Evolutionary conservation across 2,888 invertebrate genomes (phyloP), one percentile per base, ranked within the genome.

Genomic region (Teleogryllus oceanicus): DNA sequence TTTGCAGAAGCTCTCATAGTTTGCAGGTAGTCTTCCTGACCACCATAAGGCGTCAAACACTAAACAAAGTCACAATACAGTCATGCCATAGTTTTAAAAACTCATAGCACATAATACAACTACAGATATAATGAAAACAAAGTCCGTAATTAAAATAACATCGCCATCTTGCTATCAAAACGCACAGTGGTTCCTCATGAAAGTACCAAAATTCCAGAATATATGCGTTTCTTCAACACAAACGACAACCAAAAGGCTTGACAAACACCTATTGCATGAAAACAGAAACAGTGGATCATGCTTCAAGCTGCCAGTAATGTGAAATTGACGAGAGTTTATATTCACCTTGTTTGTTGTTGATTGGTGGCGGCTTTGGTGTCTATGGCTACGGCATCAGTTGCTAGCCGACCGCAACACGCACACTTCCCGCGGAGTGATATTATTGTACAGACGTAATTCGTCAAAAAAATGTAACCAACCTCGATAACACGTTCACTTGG

Each of bases 321-420:
- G 77, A 81, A 62, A 80, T 18, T 78, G 50, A 78, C 78, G 62
- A 74, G 62, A 78, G 79, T 79, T 80, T 77, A 81, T 82, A 82
- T 82, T 82, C 82, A 82, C 82, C 82, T 82, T 80, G 79, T 79
- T 80, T 80, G 81, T 82, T 83, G 83, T 83, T 83, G 83, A 81
- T 78, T 81, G 79, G 74, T 81, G 81, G 81, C 78, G 80, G 81
- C 80, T 82, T 81, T 80, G 81, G 82, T 82, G 81, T 81, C 83
- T 83, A 83, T 83, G 83, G 82, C 83, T 83, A 83, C 83, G 82
- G 83, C 83, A 83, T 83, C 83, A 82, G 82, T 83, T 82, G 81
- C 82, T 83, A 81, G 78, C 81, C 80, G 81, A 83, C 81, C 80
- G 80, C 77, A 80, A 74, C 80, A 81, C 81, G 78, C 80, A 78